Evolutionary conservation across 2,888 invertebrate genomes (phyloP), one percentile per base, ranked within the genome.

Genomic region (Agrotis puta): DNA sequence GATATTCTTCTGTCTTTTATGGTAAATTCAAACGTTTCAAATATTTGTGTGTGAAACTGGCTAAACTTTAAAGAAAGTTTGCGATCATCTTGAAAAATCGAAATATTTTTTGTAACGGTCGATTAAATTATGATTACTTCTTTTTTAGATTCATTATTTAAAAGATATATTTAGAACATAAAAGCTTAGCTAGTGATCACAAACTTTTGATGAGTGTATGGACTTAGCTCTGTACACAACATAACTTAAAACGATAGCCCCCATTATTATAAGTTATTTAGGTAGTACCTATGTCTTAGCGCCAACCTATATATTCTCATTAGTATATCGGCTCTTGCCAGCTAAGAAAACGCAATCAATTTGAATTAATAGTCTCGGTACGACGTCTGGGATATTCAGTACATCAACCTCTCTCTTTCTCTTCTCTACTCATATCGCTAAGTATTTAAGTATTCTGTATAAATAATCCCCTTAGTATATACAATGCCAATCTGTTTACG

Each of bases 401-500:
- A 54, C 56, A 50, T 80, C 51, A 64, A 68, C 48, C 64, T 48
- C 54, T 63, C n/a, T 39, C 9, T 11, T 39, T 1, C 11, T 33
- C n/a, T 33, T 2, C 14, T 14, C 43, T 14, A 43, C 39, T 59
- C 47, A 54, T 59, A 45, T 61, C 64, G 69, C 59, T 68, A 56
- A 56, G 33, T 64, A 48, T 64, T 59, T 61, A 33, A 66, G 62
- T 58, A 54, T 58, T 14, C 20, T 54, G 24, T 39, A 56, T 66
- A 33, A 33, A 62, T 62, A 66, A 79, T 79, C 58, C 33, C 66
- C 45, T 76, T 54, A 48, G 4, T 20, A 24, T 16, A 65, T 43
- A 79, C 61, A 48, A 53, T 48, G 39, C 58, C 80, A 63, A 77
- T 74, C 66, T 66, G 53, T 63, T 74, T 63, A 67, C 66, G 24